phyloP scores from a whole-genome alignment of 2,797 vertebrate species.

The Centropyge bicolor region DNA sequence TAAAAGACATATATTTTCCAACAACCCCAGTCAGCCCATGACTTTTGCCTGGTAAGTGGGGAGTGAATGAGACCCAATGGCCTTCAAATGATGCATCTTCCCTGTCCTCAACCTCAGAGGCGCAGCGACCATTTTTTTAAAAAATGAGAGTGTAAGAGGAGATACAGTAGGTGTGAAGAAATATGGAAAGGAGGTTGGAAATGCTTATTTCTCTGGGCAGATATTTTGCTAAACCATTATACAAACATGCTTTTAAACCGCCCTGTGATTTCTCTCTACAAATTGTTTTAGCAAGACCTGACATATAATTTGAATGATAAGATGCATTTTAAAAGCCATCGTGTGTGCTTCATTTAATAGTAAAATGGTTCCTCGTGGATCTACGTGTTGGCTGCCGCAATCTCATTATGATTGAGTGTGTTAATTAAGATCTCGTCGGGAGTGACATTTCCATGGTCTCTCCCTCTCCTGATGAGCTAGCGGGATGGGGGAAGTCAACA shows the following conservation, averaged over 20 bases:
- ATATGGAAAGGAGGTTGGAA: neutral
- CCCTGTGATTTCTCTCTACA: slow-evolving; percentile 18
- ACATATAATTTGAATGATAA: slow-evolving; percentile 46
- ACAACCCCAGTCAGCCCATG: slow-evolving; percentile 9
- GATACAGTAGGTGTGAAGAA: slow-evolving; percentile 17
- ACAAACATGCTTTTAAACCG: slow-evolving; percentile 11
- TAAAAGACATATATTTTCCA: slow-evolving; percentile 45
- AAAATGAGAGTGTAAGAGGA: slow-evolving; percentile 1
- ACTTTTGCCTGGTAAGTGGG: slow-evolving; percentile 29
- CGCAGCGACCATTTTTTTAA: slow-evolving; percentile 2
- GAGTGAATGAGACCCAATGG: slow-evolving; percentile 37
- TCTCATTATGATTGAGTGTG: slow-evolving; percentile 67
- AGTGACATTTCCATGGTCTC: slow-evolving; percentile 67
- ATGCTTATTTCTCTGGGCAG: neutral
- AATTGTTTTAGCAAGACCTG: slow-evolving; percentile 50
- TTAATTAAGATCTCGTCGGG: slow-evolving; percentile 76
- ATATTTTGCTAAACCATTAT: slow-evolving; percentile 1
- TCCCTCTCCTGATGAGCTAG: slow-evolving; percentile 41
- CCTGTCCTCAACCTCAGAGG: slow-evolving; percentile 6
- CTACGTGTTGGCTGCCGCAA: slow-evolving; percentile 34
- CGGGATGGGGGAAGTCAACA: slow-evolving; percentile 42
- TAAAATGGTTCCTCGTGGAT: slow-evolving; percentile 50
- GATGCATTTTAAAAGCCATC: slow-evolving; percentile 40
- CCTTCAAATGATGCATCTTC: slow-evolving; percentile 49
- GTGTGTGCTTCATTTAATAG: slow-evolving; percentile 49